These are phyloP conservation scores for Brotula barbata DNA, from an alignment of 2,797 vertebrate species.

Conservation along the genomic window DNA sequence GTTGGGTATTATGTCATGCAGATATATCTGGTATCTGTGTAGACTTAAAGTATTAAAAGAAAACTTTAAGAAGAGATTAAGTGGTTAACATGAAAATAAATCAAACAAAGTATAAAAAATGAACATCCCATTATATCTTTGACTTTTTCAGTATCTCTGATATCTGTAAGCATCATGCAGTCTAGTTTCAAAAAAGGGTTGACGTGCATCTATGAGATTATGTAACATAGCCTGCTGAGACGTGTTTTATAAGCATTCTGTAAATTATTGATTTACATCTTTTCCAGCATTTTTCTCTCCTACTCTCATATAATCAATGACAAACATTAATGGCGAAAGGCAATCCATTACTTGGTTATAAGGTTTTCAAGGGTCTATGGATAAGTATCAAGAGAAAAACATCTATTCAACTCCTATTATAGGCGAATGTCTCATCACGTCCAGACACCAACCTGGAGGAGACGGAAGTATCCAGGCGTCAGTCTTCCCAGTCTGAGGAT, in stretches of 20 bases:
- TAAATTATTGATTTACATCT: constrained; percentile 42
- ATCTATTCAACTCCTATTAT: too few species aligned
- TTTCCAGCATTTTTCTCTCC: neutral
- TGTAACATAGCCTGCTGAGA: constrained; percentile 24
- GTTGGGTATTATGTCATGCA: too few species aligned
- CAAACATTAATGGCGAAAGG: neutral
- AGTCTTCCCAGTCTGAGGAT: constrained; percentile 83
- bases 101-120: too few species aligned
- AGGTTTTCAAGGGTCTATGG: neutral
- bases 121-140: too few species aligned
- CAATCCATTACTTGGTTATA: neutral
- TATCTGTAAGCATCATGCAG: neutral
- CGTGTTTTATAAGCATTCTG: constrained; percentile 7
- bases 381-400: too few species aligned
- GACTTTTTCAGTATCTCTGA: too few species aligned
- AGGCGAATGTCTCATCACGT: neutral
- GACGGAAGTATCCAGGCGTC: constrained; percentile 88
- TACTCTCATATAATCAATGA: neutral
- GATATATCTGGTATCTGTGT: too few species aligned
- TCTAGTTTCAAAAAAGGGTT: too few species aligned
- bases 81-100: neutral
- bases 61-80: too few species aligned
- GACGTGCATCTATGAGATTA: constrained; percentile 38
- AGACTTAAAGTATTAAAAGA: too few species aligned
- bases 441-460: constrained; percentile 81